Evolutionary conservation across 2,797 vertebrate species (phyloP), one percentile per base, ranked within the genome.

Genomic region (Chrosomus eos): DNA sequence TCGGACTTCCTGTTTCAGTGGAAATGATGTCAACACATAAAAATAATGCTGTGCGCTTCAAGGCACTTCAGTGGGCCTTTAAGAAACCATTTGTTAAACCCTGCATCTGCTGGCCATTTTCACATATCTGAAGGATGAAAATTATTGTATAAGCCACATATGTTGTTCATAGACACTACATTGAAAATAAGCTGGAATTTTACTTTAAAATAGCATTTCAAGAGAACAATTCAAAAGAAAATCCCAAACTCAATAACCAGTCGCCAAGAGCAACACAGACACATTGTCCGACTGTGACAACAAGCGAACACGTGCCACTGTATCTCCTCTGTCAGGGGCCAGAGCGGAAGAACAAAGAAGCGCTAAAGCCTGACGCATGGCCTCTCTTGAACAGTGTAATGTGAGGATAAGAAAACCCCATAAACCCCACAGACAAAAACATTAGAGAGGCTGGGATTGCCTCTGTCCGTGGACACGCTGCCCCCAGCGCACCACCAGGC

Each of bases 341-440:
- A 82, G 71, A 78, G 36, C 60, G 40, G 14, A 86, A 85, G 28
- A 88, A 88, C 87, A 88, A 89, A 88, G 76, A n/a, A 40, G 36
- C 1, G 48, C 8, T 81, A 77, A 83, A 75, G 85, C 84, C 90
- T 90, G 87, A 84, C 92, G 90, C 70, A 66, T 73, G 75, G 81
- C 83, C 66, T 33, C 81, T 70, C 84, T 89, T 19, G n/a, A 80
- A 83, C 62, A 10, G 36, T 45, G 87, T 87, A 58, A 92, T 89
- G 76, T 77, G 76, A 90, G 87, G 87, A 58, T n/a, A 80, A 73
- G 81, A 82, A 80, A 82, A 26, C 53, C 40, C 73, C 86, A 84
- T 83, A 81, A 55, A 53, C 31, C 74, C 53, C 38, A 67, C 70
- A 74, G 86, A 85, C 72, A 82, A 84, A 77, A 76, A 83, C 81